These are phyloP conservation scores for Sarcophaga bullata DNA, from an alignment of 1,140 invertebrate species.

Conservation along the genomic window DNA sequence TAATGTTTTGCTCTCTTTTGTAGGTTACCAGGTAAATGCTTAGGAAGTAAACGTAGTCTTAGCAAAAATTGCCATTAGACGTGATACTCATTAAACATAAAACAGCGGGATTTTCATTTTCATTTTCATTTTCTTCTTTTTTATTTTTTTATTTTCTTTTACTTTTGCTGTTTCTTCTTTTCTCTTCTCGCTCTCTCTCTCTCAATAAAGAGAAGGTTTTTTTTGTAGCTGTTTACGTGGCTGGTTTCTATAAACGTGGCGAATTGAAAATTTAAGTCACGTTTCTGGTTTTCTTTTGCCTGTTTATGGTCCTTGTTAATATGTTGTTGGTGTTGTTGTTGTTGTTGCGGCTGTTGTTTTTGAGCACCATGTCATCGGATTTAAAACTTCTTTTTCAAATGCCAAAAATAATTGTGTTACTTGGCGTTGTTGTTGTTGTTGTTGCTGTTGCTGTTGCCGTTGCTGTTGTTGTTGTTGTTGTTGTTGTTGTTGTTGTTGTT, in stretches of 20 bases:
- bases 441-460: too few species aligned
- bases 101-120: background rate
- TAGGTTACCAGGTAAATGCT: constrained; percentile 1
- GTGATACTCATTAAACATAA: background rate
- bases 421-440: background rate
- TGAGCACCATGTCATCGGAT: background rate
- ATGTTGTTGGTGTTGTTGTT: background rate
- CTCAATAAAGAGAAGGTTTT: too few species aligned
- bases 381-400: background rate
- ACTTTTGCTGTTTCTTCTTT: too few species aligned
- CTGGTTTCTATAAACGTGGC: too few species aligned
- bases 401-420: background rate
- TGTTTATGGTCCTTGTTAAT: constrained; percentile 3
- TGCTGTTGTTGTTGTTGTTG: too few species aligned
- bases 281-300: constrained; percentile 6
- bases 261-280: constrained; percentile 14
- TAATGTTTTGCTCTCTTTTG: constrained; percentile 1
- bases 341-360: background rate
- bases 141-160: too few species aligned
- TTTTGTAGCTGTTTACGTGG: too few species aligned
- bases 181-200: background rate
- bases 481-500: too few species aligned
- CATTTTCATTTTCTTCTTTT: too few species aligned
- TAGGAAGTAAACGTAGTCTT: too few species aligned
- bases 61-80: background rate